These are phyloP conservation scores for Anseranas semipalmata DNA, from an alignment of 2,113 vertebrate genomes.

Conservation along the genomic window DNA sequence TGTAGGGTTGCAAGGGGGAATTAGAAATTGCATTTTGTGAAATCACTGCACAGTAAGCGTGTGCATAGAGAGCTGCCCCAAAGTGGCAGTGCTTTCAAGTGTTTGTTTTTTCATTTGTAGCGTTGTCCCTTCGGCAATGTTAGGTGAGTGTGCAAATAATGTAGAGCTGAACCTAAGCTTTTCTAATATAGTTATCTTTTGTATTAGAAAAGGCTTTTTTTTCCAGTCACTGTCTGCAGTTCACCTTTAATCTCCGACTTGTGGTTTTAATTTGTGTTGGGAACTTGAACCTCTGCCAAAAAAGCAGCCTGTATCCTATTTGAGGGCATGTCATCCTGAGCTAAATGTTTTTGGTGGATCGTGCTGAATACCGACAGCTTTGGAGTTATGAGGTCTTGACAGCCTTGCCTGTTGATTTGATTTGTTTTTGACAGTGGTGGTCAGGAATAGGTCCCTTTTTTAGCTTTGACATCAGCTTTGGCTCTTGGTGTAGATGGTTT, in stretches of 20 bases:
- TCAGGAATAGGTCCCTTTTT: background rate
- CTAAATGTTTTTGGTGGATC: background rate
- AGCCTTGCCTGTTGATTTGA: background rate
- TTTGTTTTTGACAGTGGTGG: background rate
- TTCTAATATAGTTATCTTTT: background rate
- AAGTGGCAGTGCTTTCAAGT: background rate
- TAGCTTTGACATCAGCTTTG: background rate
- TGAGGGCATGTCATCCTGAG: background rate
- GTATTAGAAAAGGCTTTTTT: background rate
- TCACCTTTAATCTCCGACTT: background rate
- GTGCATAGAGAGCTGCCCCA: background rate
- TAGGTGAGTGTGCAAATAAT: background rate
- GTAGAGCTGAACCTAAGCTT: background rate
- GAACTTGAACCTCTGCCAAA: background rate
- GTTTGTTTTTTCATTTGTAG: background rate
- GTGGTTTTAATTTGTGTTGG: background rate
- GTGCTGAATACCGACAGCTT: background rate
- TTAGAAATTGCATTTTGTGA: accelerated
- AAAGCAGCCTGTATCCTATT: background rate
- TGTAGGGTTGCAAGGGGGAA: background rate
- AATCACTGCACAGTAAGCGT: background rate
- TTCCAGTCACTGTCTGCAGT: background rate
- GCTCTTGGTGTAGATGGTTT: background rate
- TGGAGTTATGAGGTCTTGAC: background rate
- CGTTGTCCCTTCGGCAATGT: background rate